Evolutionary conservation across 2,113 vertebrate genomes (phyloP).

Genomic region (Danionella cerebrum): DNA sequence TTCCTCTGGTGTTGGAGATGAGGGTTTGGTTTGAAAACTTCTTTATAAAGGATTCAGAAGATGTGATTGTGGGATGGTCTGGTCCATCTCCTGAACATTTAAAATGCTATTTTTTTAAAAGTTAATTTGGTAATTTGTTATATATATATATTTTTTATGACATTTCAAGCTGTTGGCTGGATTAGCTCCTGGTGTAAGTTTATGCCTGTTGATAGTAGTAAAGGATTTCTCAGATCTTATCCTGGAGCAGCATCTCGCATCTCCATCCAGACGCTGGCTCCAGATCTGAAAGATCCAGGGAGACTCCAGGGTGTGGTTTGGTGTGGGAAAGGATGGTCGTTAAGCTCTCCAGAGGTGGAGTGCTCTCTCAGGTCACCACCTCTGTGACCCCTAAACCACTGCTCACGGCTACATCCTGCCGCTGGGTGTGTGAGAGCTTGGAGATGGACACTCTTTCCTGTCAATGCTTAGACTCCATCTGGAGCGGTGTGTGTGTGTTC

Average conservation of each 20-base stretch:
- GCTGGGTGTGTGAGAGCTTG: constrained; percentile 38
- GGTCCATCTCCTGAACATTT: too few relatives aligned
- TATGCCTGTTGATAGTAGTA: background rate
- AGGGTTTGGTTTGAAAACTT: too few relatives aligned
- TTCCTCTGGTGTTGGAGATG: too few relatives aligned
- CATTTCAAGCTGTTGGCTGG: too few relatives aligned
- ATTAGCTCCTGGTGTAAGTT: too few relatives aligned
- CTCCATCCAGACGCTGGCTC: background rate
- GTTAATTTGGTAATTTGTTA: too few relatives aligned
- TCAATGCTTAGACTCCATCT: constrained; percentile 31
- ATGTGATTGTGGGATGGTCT: too few relatives aligned
- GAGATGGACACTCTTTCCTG: constrained; percentile 43
- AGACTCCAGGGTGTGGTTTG: constrained; percentile 31
- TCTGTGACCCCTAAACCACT: constrained; percentile 37
- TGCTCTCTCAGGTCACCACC: constrained; percentile 36
- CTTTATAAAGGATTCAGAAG: too few relatives aligned
- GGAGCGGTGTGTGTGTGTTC: constrained; percentile 8
- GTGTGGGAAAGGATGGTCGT: constrained; percentile 31
- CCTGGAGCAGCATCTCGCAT: background rate
- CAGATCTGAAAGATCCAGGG: background rate
- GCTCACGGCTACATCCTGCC: constrained; percentile 42
- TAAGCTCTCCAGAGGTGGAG: constrained; percentile 36
- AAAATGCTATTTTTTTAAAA: too few relatives aligned
- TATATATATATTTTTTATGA: too few relatives aligned
- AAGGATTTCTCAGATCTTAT: background rate